Evolutionary conservation across 2,888 invertebrate genomes (phyloP).

Genomic region (Chirona hameri): DNA sequence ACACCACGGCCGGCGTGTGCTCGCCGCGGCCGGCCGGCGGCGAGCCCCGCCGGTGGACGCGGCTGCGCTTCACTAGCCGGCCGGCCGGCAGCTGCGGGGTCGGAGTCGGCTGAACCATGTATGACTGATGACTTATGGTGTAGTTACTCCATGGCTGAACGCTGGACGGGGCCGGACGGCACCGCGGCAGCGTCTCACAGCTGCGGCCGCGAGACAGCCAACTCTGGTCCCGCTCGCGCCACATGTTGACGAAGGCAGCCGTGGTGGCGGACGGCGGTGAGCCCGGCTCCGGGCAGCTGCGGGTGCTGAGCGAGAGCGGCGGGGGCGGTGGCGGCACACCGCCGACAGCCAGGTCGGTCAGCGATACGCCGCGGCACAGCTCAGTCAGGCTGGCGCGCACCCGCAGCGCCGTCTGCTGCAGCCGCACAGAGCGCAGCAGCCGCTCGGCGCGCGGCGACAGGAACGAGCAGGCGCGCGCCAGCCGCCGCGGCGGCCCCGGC

Average conservation of each 20-base stretch:
- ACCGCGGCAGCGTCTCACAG: constrained; percentile 14
- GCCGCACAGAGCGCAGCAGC: constrained; percentile 22
- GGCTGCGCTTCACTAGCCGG: background rate
- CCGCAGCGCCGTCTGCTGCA: constrained; percentile 26
- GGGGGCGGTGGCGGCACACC: too few relatives aligned
- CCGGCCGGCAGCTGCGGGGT: background rate
- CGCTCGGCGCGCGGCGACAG: constrained; percentile 28
- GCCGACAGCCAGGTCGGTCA: background rate
- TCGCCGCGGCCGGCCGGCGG: background rate
- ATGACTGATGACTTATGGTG: too few relatives aligned
- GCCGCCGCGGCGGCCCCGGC: background rate
- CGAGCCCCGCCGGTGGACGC: background rate
- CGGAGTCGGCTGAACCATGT: background rate
- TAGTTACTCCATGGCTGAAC: too few relatives aligned
- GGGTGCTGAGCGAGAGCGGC: background rate
- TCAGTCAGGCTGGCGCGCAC: constrained; percentile 24
- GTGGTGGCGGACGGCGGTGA: constrained; percentile 24
- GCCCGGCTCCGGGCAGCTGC: constrained; percentile 2
- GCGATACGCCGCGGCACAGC: background rate
- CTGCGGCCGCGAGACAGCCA: constrained; percentile 53
- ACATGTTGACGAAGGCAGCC: background rate
- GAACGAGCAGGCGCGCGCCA: constrained; percentile 27
- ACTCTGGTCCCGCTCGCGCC: constrained; percentile 35
- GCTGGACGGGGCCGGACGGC: background rate
- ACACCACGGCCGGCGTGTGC: background rate